Conservation (phyloP, 1,140 invertebrate genomes). For the Luehdorfia chinensis region DNA sequence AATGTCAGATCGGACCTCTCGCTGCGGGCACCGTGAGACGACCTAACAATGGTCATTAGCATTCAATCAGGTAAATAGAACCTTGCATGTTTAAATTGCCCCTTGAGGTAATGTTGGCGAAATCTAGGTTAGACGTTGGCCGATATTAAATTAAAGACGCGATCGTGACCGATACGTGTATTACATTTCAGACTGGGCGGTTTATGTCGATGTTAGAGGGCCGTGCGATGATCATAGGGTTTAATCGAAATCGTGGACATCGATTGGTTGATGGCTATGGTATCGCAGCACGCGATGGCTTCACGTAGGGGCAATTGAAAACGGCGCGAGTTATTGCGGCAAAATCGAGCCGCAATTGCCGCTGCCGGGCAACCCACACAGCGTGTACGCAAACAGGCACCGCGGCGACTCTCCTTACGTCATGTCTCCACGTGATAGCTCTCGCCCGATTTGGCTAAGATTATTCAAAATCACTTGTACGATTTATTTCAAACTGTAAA, state of each 20-base stretch:
- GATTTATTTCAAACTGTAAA: background rate
- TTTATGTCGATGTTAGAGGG: background rate
- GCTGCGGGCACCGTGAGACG: background rate
- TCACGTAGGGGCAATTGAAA: constrained; percentile 1
- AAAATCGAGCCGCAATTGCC: constrained; percentile 3
- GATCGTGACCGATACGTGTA: constrained; percentile 12
- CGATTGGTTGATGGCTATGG: background rate
- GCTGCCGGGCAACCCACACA: background rate
- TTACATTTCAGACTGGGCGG: background rate
- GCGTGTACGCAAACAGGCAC: background rate
- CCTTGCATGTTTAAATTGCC: constrained; percentile 8
- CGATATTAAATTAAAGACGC: constrained; percentile 13
- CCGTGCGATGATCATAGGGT: background rate
- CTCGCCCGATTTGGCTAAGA: background rate
- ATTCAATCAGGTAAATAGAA: constrained; percentile 11
- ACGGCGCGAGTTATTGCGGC: background rate
- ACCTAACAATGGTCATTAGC: constrained; percentile 18
- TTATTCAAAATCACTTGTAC: background rate
- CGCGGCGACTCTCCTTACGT: background rate
- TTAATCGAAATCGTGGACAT: background rate
- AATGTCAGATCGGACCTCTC: constrained; percentile 1
- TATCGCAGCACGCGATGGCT: constrained; percentile 3
- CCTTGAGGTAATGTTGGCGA: constrained; percentile 14
- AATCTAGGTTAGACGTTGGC: constrained; percentile 12
- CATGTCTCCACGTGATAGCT: background rate